Evolutionary conservation across 2,113 vertebrate genomes (phyloP).

Genomic region (Sturnira hondurensis): DNA sequence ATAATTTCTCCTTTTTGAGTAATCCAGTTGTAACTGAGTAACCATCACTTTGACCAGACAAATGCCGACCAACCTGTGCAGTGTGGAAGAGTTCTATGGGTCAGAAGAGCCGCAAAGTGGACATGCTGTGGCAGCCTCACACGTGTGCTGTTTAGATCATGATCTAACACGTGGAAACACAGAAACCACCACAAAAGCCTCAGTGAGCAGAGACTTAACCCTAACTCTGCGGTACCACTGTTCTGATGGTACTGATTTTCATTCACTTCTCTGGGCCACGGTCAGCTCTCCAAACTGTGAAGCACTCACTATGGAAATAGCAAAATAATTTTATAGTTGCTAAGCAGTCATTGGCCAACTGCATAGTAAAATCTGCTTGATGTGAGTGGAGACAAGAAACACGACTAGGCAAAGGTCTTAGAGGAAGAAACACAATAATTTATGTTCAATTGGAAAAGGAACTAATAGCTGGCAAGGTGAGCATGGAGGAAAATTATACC

Average conservation of each 20-base stretch:
- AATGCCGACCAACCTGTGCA: accelerated
- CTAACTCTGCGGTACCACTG: accelerated
- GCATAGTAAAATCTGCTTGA: background rate
- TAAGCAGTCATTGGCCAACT: background rate
- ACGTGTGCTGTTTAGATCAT: background rate
- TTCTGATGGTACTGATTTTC: background rate
- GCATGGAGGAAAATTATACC: background rate
- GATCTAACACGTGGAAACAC: too few species aligned
- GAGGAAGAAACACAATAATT: background rate
- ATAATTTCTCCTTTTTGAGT: background rate
- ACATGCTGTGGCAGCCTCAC: accelerated
- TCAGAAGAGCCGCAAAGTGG: background rate
- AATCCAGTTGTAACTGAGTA: background rate
- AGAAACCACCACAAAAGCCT: accelerated
- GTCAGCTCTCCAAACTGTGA: background rate
- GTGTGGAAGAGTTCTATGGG: background rate
- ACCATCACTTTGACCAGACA: background rate
- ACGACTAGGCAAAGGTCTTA: background rate
- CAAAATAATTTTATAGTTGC: constrained; percentile 6
- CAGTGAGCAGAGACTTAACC: background rate
- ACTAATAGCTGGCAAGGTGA: background rate
- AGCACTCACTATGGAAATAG: background rate
- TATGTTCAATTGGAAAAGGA: background rate
- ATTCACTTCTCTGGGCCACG: background rate
- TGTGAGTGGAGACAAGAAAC: background rate